A percentile compares a stretch with the other conserved stretches of the same genome.
phyloP scores from a whole-genome alignment of 2,888 invertebrate species.

The Hypomecis atomaria region DNA sequence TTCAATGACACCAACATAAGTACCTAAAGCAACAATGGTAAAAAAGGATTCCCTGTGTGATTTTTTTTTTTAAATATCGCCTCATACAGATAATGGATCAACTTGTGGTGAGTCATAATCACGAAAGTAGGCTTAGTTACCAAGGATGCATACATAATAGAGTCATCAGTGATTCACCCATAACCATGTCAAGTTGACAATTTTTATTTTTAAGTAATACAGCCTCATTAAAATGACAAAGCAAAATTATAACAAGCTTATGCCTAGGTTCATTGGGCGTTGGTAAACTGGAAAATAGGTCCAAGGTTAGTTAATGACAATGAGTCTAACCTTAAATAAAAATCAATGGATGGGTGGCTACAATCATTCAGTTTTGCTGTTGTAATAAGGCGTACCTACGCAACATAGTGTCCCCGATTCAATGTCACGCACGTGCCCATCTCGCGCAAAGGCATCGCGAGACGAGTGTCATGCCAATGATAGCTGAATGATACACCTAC shows the following conservation, averaged over 20 bases:
- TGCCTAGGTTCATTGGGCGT: not conserved
- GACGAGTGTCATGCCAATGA: conserved; percentile 46
- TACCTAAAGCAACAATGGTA: not conserved
- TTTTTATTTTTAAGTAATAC: not conserved
- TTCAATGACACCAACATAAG: too few relatives aligned
- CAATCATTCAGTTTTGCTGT: conserved; percentile 20
- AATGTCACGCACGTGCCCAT: conserved; percentile 70
- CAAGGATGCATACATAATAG: conserved; percentile 25
- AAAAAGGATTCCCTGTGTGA: not conserved
- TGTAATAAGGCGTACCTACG: conserved; percentile 38
- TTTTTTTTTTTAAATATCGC: not conserved
- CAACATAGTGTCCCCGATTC: conserved; percentile 54
- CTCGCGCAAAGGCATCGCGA: conserved; percentile 43
- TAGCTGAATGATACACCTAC: conserved; percentile 42
- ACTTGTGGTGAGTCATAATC: conserved; percentile 24
- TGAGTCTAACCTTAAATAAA: conserved; percentile 4
- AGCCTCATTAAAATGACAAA: not conserved
- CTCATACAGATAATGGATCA: not conserved
- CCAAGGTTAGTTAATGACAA: conserved; percentile 5
- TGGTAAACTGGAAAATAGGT: not conserved
- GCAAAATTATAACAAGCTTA: not conserved
- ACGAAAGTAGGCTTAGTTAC: conserved; percentile 30
- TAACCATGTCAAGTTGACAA: conserved; percentile 1
- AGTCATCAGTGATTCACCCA: conserved; percentile 25
- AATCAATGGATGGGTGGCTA: conserved; percentile 7